Conservation (phyloP, 2,113 vertebrate genomes). For the Gallinago paraguaiae region DNA sequence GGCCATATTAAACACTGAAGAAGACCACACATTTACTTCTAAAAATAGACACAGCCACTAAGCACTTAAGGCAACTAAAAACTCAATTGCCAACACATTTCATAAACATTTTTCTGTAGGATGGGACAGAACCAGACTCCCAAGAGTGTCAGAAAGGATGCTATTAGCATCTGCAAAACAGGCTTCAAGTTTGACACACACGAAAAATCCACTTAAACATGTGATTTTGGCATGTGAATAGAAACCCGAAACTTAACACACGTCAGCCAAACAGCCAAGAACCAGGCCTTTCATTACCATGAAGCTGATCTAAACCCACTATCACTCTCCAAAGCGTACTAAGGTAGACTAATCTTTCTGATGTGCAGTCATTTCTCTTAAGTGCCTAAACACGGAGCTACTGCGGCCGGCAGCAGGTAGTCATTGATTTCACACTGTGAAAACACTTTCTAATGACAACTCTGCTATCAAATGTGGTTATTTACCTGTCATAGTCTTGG, state of each 20-base stretch:
- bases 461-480: background rate
- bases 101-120: background rate
- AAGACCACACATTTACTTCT: background rate
- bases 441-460: background rate
- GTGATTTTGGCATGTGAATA: background rate
- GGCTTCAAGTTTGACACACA: background rate
- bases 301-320: background rate
- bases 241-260: background rate
- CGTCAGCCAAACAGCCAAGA: background rate
- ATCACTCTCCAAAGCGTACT: background rate
- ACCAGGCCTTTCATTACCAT: background rate
- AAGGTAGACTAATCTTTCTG: background rate
- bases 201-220: background rate
- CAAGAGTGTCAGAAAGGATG: background rate
- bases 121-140: background rate
- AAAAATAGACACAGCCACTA: background rate
- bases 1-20: background rate
- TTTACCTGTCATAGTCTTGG: constrained; percentile 98
- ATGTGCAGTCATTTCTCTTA: background rate
- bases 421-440: constrained; percentile 3
- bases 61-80: background rate
- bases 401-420: background rate
- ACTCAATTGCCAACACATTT: background rate
- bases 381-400: background rate
- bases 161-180: background rate